A percentile compares a stretch with the other conserved stretches of the same genome.
These are phyloP conservation scores for Bos indicus DNA, from an alignment of 2,113 vertebrate species.

Conservation along the genomic window DNA sequence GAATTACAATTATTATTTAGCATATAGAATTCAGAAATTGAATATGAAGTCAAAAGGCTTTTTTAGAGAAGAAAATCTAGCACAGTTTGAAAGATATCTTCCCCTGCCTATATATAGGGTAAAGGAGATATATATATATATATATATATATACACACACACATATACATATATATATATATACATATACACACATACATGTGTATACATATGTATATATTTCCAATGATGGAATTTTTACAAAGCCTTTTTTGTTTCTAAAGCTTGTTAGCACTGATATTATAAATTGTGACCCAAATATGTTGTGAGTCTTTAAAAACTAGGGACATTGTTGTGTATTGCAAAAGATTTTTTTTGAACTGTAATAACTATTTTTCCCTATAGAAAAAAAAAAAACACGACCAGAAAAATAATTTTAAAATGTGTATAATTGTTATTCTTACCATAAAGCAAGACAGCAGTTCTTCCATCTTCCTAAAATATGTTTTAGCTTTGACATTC, in stretches of 20 bases:
- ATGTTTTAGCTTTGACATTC: constrained; percentile 19
- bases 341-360: neutral
- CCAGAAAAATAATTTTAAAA: neutral
- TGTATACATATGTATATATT: neutral
- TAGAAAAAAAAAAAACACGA: neutral
- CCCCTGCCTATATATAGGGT: neutral
- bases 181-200: neutral
- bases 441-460: neutral
- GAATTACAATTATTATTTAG: neutral
- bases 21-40: neutral
- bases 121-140: neutral
- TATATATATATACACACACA: neutral
- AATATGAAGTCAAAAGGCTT: neutral
- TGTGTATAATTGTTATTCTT: neutral
- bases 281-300: neutral
- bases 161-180: neutral
- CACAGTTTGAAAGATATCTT: neutral
- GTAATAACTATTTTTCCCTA: neutral
- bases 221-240: neutral
- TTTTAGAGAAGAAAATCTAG: neutral
- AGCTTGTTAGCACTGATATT: neutral
- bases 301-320: neutral
- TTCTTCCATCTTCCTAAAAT: neutral
- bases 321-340: neutral
- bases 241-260: neutral